Evolutionary conservation across 2,797 vertebrate genomes (phyloP).

Genomic region (Hippoglossus hippoglossus): DNA sequence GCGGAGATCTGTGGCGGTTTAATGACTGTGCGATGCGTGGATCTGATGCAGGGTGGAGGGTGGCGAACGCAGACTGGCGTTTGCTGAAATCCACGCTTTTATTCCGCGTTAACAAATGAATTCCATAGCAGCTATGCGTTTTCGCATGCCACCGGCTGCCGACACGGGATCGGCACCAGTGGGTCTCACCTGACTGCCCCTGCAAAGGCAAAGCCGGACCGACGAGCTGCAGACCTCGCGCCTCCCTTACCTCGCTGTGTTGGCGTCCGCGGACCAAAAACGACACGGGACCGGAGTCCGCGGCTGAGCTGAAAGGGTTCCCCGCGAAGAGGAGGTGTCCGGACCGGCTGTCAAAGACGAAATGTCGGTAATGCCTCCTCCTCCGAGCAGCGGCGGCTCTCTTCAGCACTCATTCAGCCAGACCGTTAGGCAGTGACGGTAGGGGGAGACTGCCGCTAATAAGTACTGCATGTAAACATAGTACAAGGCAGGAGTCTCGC

Average conservation of each 20-base stretch:
- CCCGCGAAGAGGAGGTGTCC: slow-evolving; percentile 9
- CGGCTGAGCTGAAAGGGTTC: background rate
- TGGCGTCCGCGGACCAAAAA: background rate
- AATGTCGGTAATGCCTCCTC: slow-evolving; percentile 46
- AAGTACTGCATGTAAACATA: slow-evolving; percentile 67
- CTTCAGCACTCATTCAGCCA: slow-evolving; percentile 5
- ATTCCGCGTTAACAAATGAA: too few species aligned
- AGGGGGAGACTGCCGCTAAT: slow-evolving; percentile 64
- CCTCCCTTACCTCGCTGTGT: slow-evolving; percentile 11
- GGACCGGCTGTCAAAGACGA: slow-evolving; percentile 32
- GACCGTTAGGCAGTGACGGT: slow-evolving; percentile 43
- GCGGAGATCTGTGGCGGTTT: too few species aligned
- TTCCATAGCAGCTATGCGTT: too few species aligned
- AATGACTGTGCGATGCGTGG: too few species aligned
- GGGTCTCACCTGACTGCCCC: too few species aligned
- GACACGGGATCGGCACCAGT: too few species aligned
- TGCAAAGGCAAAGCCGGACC: too few species aligned
- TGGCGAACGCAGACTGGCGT: too few species aligned
- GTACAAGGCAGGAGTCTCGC: slow-evolving; percentile 44
- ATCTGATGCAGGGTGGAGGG: too few species aligned
- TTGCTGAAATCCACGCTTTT: too few species aligned
- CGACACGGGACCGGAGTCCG: background rate
- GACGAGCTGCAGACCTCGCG: too few species aligned
- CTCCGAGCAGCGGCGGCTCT: slow-evolving; percentile 16
- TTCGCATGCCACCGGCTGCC: too few species aligned